A percentile compares a stretch with the other conserved stretches of the same genome.
phyloP scores from a whole-genome alignment of 2,888 invertebrate genomes.

The Fabriciana adippe region DNA sequence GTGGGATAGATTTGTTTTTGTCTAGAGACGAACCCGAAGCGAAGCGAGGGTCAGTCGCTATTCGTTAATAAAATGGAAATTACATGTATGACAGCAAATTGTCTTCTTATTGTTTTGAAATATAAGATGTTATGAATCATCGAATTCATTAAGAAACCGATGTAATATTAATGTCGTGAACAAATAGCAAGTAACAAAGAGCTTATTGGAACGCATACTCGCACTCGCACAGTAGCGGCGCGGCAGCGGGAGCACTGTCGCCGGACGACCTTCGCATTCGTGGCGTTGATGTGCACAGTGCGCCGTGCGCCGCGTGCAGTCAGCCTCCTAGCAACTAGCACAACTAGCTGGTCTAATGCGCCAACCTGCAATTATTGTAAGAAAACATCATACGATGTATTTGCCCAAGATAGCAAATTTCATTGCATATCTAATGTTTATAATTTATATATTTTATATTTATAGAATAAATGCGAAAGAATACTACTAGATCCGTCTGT shows the following conservation, averaged over 20 bases:
- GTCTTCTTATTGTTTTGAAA: slow-evolving; percentile 1
- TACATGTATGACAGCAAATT: not conserved
- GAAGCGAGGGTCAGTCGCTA: too few species aligned
- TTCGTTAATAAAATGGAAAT: too few species aligned
- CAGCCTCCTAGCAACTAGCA: slow-evolving; percentile 8
- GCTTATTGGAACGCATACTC: slow-evolving; percentile 1
- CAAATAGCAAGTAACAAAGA: not conserved
- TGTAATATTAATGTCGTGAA: slow-evolving; percentile 5
- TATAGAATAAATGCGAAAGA: too few species aligned
- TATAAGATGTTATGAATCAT: slow-evolving; percentile 6
- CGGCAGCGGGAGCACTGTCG: not conserved
- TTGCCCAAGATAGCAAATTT: too few species aligned
- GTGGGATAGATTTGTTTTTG: too few species aligned
- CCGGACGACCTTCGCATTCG: slow-evolving; percentile 5
- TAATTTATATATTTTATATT: too few species aligned
- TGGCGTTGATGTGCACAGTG: slow-evolving; percentile 3
- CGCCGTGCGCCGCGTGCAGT: too few species aligned
- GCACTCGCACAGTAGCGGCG: not conserved
- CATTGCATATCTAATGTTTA: too few species aligned
- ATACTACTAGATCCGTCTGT: too few species aligned
- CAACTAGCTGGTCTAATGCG: not conserved
- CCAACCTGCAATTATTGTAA: not conserved
- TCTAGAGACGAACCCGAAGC: too few species aligned
- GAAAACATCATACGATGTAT: not conserved
- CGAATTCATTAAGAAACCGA: slow-evolving; percentile 7